These are phyloP conservation scores for Actinopyga echinites DNA, from an alignment of 53 echinoderm and acorn worm genomes.

Conservation along the genomic window DNA sequence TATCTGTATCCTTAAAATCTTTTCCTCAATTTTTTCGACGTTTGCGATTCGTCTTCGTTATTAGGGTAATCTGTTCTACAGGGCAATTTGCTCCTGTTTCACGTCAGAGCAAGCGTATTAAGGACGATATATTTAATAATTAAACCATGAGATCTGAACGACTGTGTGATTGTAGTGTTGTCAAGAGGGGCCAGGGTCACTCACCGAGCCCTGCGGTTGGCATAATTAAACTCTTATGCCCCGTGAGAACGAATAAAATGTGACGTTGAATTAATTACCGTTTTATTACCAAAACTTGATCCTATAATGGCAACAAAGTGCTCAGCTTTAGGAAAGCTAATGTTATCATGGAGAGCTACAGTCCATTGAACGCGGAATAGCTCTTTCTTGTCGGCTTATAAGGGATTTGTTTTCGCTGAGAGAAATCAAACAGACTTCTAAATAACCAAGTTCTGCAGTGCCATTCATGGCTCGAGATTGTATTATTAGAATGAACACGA, in stretches of 20 bases:
- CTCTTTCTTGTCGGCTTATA: too few relatives aligned
- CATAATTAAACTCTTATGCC: constrained; percentile 14
- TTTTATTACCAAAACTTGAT: constrained; percentile 54
- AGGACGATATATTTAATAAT: not conserved
- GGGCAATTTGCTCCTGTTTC: not conserved
- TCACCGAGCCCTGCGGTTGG: not conserved
- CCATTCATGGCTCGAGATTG: too few relatives aligned
- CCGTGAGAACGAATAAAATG: constrained; percentile 31
- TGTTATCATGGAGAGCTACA: too few relatives aligned
- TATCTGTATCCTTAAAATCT: too few relatives aligned
- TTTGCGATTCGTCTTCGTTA: not conserved
- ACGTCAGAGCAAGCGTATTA: constrained; percentile 4
- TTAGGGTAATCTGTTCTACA: constrained; percentile 26
- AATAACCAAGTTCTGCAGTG: too few relatives aligned
- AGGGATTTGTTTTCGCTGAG: too few relatives aligned
- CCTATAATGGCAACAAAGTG: constrained; percentile 10
- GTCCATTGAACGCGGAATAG: too few relatives aligned
- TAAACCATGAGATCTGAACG: constrained; percentile 1
- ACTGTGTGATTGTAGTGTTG: not conserved
- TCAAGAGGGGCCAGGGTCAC: not conserved
- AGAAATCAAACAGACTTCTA: too few relatives aligned
- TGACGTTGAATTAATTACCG: constrained; percentile 6
- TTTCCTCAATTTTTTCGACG: too few relatives aligned
- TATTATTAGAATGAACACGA: too few relatives aligned
- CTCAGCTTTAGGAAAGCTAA: too few relatives aligned